phyloP scores from a whole-genome alignment of 2,113 vertebrate species.

The Gasterosteus nipponicus region DNA sequence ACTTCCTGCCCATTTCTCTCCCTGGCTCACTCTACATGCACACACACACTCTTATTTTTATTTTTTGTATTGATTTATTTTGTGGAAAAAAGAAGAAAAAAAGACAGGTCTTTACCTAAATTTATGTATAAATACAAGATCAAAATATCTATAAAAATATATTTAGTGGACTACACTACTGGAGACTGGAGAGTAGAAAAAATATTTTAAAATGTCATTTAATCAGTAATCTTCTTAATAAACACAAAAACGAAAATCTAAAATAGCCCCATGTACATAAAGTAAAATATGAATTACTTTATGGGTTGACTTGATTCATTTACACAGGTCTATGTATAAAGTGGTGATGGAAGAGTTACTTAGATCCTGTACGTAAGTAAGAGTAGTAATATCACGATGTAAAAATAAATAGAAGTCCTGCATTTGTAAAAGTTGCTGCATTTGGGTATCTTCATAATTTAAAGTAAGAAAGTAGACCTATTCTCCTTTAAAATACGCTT shows the following conservation, averaged over 20 bases:
- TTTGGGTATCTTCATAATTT: not conserved
- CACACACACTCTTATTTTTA: slow-evolving; percentile 25
- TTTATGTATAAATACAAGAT: too few relatives aligned
- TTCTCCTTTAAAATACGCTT: not conserved
- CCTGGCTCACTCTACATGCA: slow-evolving; percentile 12
- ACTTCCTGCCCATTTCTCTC: slow-evolving; percentile 43
- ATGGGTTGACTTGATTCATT: not conserved
- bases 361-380: not conserved
- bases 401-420: not conserved
- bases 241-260: not conserved
- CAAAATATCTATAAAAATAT: not conserved
- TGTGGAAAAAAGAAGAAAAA: too few relatives aligned
- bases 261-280: not conserved
- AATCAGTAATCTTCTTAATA: not conserved
- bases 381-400: not conserved
- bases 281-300: not conserved
- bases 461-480: not conserved
- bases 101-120: too few relatives aligned
- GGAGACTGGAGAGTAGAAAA: not conserved
- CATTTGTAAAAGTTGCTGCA: not conserved
- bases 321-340: not conserved
- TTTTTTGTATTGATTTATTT: too few relatives aligned
- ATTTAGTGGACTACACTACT: not conserved
- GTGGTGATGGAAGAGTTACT: not conserved
- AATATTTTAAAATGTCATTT: not conserved